These are phyloP conservation scores for Tachysurus vachellii DNA, from an alignment of 2,113 vertebrate genomes.

Conservation along the genomic window DNA sequence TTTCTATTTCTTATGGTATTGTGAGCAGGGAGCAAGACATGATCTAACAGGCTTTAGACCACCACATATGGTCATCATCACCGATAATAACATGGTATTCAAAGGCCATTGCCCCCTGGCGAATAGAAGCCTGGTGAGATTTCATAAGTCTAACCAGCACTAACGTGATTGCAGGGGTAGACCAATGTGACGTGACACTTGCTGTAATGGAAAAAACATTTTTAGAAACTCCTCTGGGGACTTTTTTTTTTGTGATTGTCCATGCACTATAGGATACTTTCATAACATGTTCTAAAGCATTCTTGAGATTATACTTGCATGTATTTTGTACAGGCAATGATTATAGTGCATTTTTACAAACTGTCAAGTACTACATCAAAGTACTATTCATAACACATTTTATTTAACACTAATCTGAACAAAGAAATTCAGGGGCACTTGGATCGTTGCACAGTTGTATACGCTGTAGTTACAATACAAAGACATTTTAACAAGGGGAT, in stretches of 20 bases:
- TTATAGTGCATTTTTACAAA: background rate
- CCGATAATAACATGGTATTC: constrained; percentile 41
- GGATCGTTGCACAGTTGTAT: background rate
- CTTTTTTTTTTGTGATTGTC: background rate
- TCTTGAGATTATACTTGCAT: background rate
- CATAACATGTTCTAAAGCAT: background rate
- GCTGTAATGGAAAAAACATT: constrained; percentile 3
- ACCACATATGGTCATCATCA: constrained; percentile 24
- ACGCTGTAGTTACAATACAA: background rate
- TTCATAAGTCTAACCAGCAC: constrained; percentile 13
- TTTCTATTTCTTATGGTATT: background rate
- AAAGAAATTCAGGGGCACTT: background rate
- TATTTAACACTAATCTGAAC: background rate
- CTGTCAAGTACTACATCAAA: background rate
- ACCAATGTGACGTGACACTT: constrained; percentile 21
- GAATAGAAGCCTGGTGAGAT: constrained; percentile 27
- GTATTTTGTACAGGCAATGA: background rate
- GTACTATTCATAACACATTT: background rate
- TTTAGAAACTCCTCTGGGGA: background rate
- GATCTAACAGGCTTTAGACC: constrained; percentile 21
- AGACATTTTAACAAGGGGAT: background rate
- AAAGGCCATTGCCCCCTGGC: constrained; percentile 20
- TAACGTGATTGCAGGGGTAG: constrained; percentile 24
- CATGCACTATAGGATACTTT: background rate
- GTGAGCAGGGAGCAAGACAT: constrained; percentile 1